phyloP scores from a whole-genome alignment of 2,888 invertebrate genomes.

The Cepaea hortensis region DNA sequence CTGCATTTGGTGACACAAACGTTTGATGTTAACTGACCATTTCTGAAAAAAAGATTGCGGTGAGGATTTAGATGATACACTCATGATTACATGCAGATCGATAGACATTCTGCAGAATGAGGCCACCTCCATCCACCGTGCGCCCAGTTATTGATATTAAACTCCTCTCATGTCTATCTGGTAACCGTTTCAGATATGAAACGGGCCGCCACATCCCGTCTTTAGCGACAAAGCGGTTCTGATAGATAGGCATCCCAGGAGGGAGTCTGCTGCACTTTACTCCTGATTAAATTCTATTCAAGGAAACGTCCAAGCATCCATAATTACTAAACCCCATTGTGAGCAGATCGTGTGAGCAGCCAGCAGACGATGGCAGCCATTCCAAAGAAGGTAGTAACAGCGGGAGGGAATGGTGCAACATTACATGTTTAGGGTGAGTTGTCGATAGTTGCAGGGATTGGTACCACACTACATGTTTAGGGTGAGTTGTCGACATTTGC shows the following conservation, averaged over 20 bases:
- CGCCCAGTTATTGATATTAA: constrained; percentile 13
- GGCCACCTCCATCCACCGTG: neutral
- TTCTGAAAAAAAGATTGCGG: neutral
- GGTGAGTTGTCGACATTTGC: too few relatives aligned
- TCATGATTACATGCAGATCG: neutral
- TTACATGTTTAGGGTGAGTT: too few relatives aligned
- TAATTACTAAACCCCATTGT: constrained; percentile 32
- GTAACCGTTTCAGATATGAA: constrained; percentile 31
- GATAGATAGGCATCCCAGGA: constrained; percentile 28
- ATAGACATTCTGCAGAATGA: neutral
- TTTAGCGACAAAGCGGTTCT: constrained; percentile 21
- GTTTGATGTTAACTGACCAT: too few relatives aligned
- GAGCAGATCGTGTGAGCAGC: constrained; percentile 23
- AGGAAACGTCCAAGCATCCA: constrained; percentile 37
- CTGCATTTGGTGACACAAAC: too few relatives aligned
- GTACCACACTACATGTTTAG: too few relatives aligned
- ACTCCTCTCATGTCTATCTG: constrained; percentile 11
- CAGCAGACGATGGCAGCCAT: neutral
- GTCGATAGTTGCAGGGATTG: too few relatives aligned
- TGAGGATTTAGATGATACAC: neutral
- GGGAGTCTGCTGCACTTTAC: constrained; percentile 24
- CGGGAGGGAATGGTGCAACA: too few relatives aligned
- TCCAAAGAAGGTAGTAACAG: neutral
- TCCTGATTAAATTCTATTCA: constrained; percentile 39
- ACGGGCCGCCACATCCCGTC: constrained; percentile 10